Base-by-base conservation (phyloP, 2,113 vertebrate species). In the Charina bottae region DNA sequence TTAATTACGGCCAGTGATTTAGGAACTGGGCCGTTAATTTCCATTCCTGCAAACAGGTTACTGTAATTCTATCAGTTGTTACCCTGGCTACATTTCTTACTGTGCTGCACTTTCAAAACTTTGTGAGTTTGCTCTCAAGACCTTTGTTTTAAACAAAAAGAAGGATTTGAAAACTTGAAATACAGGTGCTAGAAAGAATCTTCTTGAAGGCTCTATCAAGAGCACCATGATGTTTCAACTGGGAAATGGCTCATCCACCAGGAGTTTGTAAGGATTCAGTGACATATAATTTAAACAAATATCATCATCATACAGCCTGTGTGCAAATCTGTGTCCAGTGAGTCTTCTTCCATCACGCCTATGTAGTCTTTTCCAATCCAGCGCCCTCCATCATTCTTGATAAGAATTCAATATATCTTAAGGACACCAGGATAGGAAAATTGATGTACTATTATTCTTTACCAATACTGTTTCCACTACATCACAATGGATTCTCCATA, bases 1-100 rank as follows among this genome's bases (percentile, higher is more conserved):
- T 87, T 87, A 91, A 87, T 91, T 72, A 42, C 85, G 24, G 49
- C 87, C 33, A 53, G 26, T 85, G 87, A 92, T 92, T 84, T 54
- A 84, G n/a, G 55, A 89, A 55, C 33, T 23, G 58, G 10, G 8
- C 85, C n/a, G n/a, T 85, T 89, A 89, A 83, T 89, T 54, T 62
- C 10, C 8, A 46, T 83, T 59, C 42, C 85, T 83, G 54, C 37
- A 88, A 83, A 88, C 55, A 53, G 72, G 64, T 13, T 37, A 42
- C 42, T 42, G 42, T 42, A 6, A 83, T 92, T 89, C 28, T 53
- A 64, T 84, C n/a, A 55, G 56, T 54, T 92, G 53, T 62, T 62
- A 83, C 8, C 9, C 56, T 11, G 49, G 24, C 56, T 62, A 42
- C 53, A 37, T 6, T 72, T 91, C 33, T 87, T 33, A 78, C 24